Conservation (phyloP, 2,888 invertebrate genomes). For the Drosophila formosana region DNA sequence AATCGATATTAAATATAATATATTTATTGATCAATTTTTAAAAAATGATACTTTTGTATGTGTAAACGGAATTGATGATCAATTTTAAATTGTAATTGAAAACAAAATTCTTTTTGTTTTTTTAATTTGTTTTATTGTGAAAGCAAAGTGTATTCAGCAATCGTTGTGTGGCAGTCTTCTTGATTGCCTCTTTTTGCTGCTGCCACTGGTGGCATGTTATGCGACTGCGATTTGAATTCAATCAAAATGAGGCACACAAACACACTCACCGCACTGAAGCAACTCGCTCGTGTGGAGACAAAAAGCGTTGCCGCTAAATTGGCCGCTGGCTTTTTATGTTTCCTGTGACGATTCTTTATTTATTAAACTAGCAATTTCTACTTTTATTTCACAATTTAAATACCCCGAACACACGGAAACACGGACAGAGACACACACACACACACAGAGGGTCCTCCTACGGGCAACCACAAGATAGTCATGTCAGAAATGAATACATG, state of each 20-base stretch:
- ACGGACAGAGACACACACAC: constrained; percentile 5
- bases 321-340: constrained; percentile 77
- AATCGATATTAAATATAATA: no score
- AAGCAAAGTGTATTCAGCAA: constrained; percentile 29
- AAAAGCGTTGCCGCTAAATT: constrained; percentile 72
- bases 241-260: constrained; percentile 76
- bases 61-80: no score
- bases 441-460: constrained; percentile 7
- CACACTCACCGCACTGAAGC: constrained; percentile 9
- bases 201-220: constrained; percentile 69
- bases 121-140: no score
- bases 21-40: no score
- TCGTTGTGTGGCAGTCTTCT: constrained; percentile 11
- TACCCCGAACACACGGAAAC: constrained; percentile 34
- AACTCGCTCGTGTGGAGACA: constrained; percentile 23
- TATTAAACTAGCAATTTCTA: constrained; percentile 76
- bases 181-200: constrained; percentile 40
- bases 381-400: constrained; percentile 79
- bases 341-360: constrained; percentile 72
- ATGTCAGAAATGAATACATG: constrained; percentile 80
- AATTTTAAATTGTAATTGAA: no score
- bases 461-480: constrained; percentile 48
- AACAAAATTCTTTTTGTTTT: no score
- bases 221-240: constrained; percentile 83
- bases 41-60: no score